Evolutionary conservation across 2,797 vertebrate species (phyloP), one percentile per base, ranked within the genome.

Genomic region (Pangasius sanitwongsei): DNA sequence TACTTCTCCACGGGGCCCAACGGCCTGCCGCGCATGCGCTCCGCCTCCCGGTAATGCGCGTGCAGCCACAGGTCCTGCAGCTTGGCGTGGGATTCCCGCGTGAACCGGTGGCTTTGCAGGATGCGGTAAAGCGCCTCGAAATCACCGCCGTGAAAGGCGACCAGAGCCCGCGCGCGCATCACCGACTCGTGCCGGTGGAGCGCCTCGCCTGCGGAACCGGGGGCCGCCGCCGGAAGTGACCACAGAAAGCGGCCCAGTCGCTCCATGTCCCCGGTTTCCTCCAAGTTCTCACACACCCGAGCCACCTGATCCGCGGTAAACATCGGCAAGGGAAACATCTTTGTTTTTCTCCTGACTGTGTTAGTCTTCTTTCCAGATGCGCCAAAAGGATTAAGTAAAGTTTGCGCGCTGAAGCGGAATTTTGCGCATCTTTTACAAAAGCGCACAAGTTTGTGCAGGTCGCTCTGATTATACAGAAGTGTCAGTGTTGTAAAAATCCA

Each of bases 1-100:
- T 97, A 97, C 90, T 97, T 97, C 93, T 97, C 96, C 92, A 97
- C 96, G 0, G 96, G 96, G 0, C 96, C 96, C 89, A 97, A 94
- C 0, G 96, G 95, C 41, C 96, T 90, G 0, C 96, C 96, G 0
- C 96, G 93, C 13, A 97, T 95, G 85, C 96, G 92, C 93, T 97
- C 96, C 25, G 96, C 96, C 92, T 97, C 96, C 0, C 96, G 93
- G 94, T 97, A 97, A 90, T 97, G 96, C 87, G 96, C 96, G 90
- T 97, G 96, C 92, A 97, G 94, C 96, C 96, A 97, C 91, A 97
- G 92, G 91, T 96, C 96, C 80, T 97, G 96, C 1, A 97, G 95
- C 84, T 96, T 96, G 82, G 96, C 95, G 92, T 97, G 96, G 0
- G 96, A 97, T 86, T 96, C 96, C 5, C 96, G 95, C 41, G 96